Base-by-base conservation (phyloP, 2,888 invertebrate species). In the Caenorhabditis sp. region DNA sequence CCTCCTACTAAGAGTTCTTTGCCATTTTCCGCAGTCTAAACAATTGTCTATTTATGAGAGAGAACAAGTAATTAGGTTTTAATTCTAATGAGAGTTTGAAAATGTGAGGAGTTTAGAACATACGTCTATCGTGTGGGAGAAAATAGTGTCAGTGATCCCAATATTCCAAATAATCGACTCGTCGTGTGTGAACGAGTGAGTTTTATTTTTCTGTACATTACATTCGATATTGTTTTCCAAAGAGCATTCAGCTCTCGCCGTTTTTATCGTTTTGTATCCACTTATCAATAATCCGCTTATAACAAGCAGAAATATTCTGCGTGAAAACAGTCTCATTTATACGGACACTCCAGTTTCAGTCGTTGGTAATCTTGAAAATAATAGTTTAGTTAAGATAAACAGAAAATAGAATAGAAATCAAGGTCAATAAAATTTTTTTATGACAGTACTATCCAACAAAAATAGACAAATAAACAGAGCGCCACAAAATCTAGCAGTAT, bases 1-100 rank as follows among this genome's bases (percentile, higher is more conserved):
- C 73, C 68, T 66, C 60, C 58, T 23, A 73, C 63, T 49, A 58
- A 19, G 1, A 73, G 58, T 66, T 73, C 69, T 51, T 58, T 49
- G 27, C 68, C 66, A 23, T 62, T 60, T 21, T 66, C 60, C 27
- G 62, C 43, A 14, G 73, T 73, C 73, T 73, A 62, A 36, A 63
- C 57, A 62, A 24, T 50, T 4, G 8, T 19, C n/a, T n/a, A 12
- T 57, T 36, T 57, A 10, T 57, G 31, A 10, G 31, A 31, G 10
- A 43, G 14, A 43, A 43, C 43, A n/a, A n/a, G n/a, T 17, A 43
- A 17, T 43, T 43, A 43, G 43, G 6, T 43, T 43, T 43, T 17
- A 19, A 3, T 55, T 4, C 4, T 55, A 21, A 55, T 21, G 4
- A 21, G 27, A n/a, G n/a, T n/a, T n/a, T n/a, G n/a, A n/a, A n/a